A percentile compares a stretch with the other conserved stretches of the same genome.
Conservation (phyloP, 2,888 invertebrate species). For the Euplagia quadripunctaria region DNA sequence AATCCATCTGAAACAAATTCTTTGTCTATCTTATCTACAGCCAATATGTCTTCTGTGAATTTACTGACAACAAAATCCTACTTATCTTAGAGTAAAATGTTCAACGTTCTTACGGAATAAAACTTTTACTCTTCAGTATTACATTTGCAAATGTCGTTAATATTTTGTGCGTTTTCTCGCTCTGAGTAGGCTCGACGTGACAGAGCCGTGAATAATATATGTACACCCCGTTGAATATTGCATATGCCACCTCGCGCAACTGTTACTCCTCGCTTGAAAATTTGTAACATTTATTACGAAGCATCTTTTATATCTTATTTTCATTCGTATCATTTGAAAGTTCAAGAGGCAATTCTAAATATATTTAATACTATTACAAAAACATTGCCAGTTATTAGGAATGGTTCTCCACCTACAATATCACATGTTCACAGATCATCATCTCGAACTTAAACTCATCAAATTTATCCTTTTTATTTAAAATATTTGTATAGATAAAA, state of each 20-base stretch:
- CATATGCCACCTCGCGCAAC: conserved; percentile 28
- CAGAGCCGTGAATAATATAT: conserved; percentile 48
- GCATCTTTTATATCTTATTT: neutral
- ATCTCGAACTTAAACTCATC: no score
- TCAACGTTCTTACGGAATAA: conserved; percentile 5
- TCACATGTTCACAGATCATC: no score
- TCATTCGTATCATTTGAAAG: neutral
- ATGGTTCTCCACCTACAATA: neutral
- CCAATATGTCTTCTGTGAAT: neutral
- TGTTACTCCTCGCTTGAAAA: conserved; percentile 12
- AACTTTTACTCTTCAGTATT: conserved; percentile 21
- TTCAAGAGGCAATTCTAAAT: neutral
- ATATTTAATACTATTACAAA: neutral
- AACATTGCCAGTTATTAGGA: neutral
- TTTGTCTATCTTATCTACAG: neutral
- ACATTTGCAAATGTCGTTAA: conserved; percentile 46
- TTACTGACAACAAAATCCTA: neutral
- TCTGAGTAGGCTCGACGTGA: conserved; percentile 29
- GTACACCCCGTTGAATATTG: conserved; percentile 45
- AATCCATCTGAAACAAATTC: neutral
- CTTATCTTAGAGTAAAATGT: neutral
- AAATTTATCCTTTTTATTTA: no score
- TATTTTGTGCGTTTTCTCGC: conserved; percentile 50
- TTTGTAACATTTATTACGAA: conserved; percentile 7
- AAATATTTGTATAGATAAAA: no score